phyloP scores from a whole-genome alignment of 1,140 invertebrate genomes.

The Theocolax elegans region DNA sequence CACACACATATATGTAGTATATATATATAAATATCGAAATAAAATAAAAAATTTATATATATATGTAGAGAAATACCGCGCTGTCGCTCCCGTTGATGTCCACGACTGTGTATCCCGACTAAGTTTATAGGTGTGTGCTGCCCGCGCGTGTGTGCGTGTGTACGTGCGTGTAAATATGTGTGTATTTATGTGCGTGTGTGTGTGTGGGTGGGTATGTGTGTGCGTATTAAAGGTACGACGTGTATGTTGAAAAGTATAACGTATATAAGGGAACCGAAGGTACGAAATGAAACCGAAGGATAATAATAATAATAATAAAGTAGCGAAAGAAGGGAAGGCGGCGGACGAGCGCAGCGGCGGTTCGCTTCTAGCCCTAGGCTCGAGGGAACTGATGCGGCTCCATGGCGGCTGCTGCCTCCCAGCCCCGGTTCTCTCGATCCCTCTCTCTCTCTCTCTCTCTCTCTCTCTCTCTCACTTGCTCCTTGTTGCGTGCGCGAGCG shows the following conservation, averaged over 20 bases:
- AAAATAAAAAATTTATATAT: too few species aligned
- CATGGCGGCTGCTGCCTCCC: neutral
- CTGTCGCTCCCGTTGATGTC: too few species aligned
- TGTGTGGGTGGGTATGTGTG: neutral
- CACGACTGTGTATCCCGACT: too few species aligned
- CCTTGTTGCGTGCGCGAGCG: slow-evolving; percentile 11
- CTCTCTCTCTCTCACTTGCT: neutral
- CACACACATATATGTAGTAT: too few species aligned
- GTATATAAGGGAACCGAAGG: slow-evolving; percentile 9
- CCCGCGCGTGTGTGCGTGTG: too few species aligned
- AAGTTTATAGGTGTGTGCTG: too few species aligned
- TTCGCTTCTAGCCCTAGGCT: slow-evolving; percentile 26
- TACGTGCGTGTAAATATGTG: neutral
- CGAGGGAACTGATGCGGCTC: slow-evolving; percentile 20
- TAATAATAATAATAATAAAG: neutral
- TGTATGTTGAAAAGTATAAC: neutral
- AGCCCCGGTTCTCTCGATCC: neutral
- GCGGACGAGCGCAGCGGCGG: slow-evolving; percentile 10
- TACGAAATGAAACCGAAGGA: neutral
- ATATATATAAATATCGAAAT: too few species aligned
- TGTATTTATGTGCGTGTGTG: neutral
- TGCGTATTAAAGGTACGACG: too few species aligned
- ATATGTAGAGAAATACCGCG: too few species aligned
- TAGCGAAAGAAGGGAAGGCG: slow-evolving; percentile 30
- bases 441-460: slow-evolving; percentile 9